Evolutionary conservation across 2,797 vertebrate genomes (phyloP), one percentile per base, ranked within the genome.

Genomic region (Poecilia picta): DNA sequence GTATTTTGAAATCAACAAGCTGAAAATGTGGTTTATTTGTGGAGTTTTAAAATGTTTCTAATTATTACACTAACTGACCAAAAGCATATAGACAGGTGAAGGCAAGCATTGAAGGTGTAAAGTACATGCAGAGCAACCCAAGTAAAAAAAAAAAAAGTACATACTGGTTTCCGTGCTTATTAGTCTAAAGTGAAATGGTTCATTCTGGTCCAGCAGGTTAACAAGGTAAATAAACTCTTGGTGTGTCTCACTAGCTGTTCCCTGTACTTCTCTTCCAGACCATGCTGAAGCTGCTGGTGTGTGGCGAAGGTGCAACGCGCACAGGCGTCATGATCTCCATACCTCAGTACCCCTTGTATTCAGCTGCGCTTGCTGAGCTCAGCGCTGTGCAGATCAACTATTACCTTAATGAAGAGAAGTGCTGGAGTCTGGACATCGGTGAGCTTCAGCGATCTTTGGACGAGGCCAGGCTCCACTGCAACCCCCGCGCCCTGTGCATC

Each of bases 261-360:
- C 18, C 28, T 25, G 0, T 28, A 18, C 31, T 68, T 5, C 12
- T 1, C 45, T 55, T n/a, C 51, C 85, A 98, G 98, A 96, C 95
- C 0, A 94, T 97, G 83, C 93, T 98, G 89, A 98, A 97, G 95
- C 87, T 99, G 89, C 87, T 98, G 93, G 96, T 97, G 59, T 89
- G 95, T 0, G 97, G 97, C 0, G 94, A 97, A 83, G 97, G 95
- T 1, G 41, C 2, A 0, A 45, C 46, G 0, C 95, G 96, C n/a
- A 96, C 97, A 0, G 98, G 97, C 0, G 93, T 98, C 59, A 96
- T 98, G 95, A 96, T 98, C 87, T 96, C 98, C 47, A 96, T 97
- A 84, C 97, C 98, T 0, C 97, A 98, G 95, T 98, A 98, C 89
- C 97, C 97, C 0, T 95, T 98, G 36, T 97, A 98, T 88, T 98